Conservation (phyloP, 2,113 vertebrate species). For the Ictalurus furcatus region DNA sequence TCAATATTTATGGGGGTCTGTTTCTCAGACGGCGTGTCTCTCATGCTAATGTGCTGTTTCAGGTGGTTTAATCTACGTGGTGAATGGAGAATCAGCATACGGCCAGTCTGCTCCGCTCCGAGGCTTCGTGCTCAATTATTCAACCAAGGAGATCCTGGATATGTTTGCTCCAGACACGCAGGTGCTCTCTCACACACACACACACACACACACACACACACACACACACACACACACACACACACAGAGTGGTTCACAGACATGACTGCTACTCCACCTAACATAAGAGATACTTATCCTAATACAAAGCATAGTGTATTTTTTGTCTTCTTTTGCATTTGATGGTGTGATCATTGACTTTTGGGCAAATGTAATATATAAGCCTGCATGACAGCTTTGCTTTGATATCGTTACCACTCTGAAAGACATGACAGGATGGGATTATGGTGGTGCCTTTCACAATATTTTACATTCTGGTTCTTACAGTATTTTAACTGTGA, state of each 20-base stretch:
- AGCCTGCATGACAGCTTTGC: neutral
- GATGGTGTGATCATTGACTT: neutral
- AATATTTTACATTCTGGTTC: neutral
- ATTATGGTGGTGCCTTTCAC: neutral
- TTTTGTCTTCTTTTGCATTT: neutral
- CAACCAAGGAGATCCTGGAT: constrained; percentile 85
- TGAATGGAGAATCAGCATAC: constrained; percentile 84
- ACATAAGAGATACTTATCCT: neutral
- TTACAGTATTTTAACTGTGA: neutral
- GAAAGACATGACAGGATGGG: neutral
- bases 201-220: constrained; percentile 17
- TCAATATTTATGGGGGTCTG: constrained; percentile 41
- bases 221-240: neutral
- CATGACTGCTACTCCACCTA: neutral
- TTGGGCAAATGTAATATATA: neutral
- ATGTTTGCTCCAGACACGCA: constrained; percentile 83
- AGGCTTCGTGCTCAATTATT: constrained; percentile 93
- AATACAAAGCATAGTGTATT: neutral
- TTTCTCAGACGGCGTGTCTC: neutral
- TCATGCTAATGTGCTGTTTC: constrained; percentile 52
- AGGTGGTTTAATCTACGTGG: constrained; percentile 87
- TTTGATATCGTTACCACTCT: neutral
- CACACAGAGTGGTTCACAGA: neutral
- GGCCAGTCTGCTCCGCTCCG: constrained; percentile 71
- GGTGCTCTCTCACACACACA: constrained; percentile 64